A percentile compares a stretch with the other conserved stretches of the same genome.
These are phyloP conservation scores for Chymomyza caudatula DNA, from an alignment of 2,888 invertebrate genomes.

Conservation along the genomic window DNA sequence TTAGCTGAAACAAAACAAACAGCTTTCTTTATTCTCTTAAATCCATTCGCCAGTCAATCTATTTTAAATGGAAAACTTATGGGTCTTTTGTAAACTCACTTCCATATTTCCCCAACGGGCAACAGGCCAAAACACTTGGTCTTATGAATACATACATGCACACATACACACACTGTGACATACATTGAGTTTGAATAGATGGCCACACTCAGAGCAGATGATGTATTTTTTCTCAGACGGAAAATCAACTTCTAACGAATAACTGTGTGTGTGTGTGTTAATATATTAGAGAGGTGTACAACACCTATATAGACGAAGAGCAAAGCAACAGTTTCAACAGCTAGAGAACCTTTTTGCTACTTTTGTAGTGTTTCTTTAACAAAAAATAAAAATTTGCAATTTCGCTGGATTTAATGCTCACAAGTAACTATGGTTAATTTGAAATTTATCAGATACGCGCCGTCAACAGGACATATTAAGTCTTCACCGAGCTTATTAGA, in stretches of 20 bases:
- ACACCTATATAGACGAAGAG: background rate
- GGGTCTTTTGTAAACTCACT: background rate
- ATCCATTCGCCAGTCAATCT: background rate
- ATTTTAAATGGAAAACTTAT: background rate
- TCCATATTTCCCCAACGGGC: background rate
- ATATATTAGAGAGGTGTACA: too few species aligned
- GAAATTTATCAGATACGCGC: too few species aligned
- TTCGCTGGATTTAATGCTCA: too few species aligned
- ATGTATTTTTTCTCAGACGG: conserved; percentile 34
- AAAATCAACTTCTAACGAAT: conserved; percentile 36
- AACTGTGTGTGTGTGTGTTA: background rate
- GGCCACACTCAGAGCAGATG: conserved; percentile 9
- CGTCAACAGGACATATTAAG: too few species aligned
- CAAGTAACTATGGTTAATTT: background rate
- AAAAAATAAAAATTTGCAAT: background rate
- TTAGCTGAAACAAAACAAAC: background rate
- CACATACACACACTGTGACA: conserved; percentile 1
- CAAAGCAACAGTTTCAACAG: conserved; percentile 63
- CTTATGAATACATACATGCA: background rate
- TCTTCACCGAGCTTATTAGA: conserved; percentile 12
- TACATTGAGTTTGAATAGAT: background rate
- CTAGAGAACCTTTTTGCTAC: too few species aligned
- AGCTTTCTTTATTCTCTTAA: background rate
- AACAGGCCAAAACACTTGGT: background rate
- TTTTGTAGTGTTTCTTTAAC: too few species aligned